These are phyloP conservation scores for Vulpes lagopus DNA, from an alignment of 2,113 vertebrate genomes.

Conservation along the genomic window DNA sequence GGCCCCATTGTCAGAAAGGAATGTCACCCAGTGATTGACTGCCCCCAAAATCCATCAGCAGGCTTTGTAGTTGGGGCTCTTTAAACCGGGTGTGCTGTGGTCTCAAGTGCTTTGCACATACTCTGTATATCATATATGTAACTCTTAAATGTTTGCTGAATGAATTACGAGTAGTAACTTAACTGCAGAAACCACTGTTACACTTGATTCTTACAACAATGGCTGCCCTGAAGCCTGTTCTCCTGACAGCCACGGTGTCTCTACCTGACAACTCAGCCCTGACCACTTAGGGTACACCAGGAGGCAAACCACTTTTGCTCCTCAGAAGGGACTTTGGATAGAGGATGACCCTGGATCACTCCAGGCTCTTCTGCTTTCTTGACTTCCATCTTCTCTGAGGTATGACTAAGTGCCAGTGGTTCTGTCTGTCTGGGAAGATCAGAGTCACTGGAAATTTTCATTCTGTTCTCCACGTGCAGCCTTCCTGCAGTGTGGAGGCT, in stretches of 20 bases:
- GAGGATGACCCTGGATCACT: slow-evolving; percentile 41
- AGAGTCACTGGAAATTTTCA: slow-evolving; percentile 82
- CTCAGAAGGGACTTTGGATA: neutral
- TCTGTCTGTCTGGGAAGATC: slow-evolving; percentile 63
- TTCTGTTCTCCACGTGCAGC: slow-evolving; percentile 23
- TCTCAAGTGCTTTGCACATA: neutral
- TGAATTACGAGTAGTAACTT: neutral
- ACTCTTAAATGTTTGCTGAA: neutral
- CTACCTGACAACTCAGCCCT: neutral
- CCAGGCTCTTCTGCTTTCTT: slow-evolving; percentile 83
- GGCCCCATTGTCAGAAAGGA: neutral
- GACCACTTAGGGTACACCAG: neutral
- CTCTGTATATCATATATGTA: neutral
- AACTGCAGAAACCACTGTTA: neutral
- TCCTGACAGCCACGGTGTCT: fast-evolving
- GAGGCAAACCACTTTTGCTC: neutral
- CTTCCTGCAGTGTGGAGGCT: slow-evolving; percentile 66
- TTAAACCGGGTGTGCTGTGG: neutral
- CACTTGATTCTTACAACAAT: fast-evolving
- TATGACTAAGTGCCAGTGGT: slow-evolving; percentile 79
- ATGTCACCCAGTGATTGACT: neutral
- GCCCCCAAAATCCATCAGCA: neutral
- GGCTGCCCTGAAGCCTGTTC: neutral
- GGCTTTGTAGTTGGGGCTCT: neutral
- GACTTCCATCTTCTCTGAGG: slow-evolving; percentile 81